Base-by-base conservation (phyloP, 2,797 vertebrate species). In the Mus spretus region DNA sequence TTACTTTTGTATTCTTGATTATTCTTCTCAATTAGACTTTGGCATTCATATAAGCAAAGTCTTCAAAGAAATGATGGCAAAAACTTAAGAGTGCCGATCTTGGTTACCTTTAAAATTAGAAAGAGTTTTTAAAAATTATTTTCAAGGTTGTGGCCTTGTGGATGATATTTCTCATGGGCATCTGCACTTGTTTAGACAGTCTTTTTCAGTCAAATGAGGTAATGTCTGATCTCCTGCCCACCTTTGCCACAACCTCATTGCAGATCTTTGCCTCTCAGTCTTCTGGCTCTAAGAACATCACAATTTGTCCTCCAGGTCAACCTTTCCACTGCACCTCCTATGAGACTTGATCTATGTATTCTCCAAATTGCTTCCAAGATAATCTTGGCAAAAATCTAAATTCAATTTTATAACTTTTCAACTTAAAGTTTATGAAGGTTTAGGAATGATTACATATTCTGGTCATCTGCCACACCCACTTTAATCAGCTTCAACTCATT, bases 21-120 rank as follows among this genome's bases (percentile, higher is more conserved):
- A 85, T 84, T 90, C 84, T 93, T 96, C 31, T 95, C 59, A 75
- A 9, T 90, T 92, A 75, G 9, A 61, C 9, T 77, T n/a, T 88
- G 70, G 55, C 37, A 59, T 20, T 26, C 2, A 3, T 79, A 28
- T 75, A 50, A 79, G 40, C 37, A 75, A n/a, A 1, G 2, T 59
- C 15, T 22, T 20, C 65, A 88, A 53, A 37, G 31, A 77, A 96
- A 87, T 59, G 1, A 47, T 9, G 57, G 15, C 47, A 72, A 26
- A 85, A 74, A 74, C 14, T 47, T 78, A 96, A 91, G 53, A n/a
- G 2, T 74, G 7, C 37, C 26, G 28, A 50, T 28, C 50, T 50
- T 22, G 6, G 3, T 92, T 87, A 63, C 57, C 10, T 75, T 53
- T 85, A 53, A 24, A 96, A 84, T 84, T 88, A 89, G 47, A 90